phyloP scores from a whole-genome alignment of 1,140 invertebrate genomes.

The Mya arenaria region DNA sequence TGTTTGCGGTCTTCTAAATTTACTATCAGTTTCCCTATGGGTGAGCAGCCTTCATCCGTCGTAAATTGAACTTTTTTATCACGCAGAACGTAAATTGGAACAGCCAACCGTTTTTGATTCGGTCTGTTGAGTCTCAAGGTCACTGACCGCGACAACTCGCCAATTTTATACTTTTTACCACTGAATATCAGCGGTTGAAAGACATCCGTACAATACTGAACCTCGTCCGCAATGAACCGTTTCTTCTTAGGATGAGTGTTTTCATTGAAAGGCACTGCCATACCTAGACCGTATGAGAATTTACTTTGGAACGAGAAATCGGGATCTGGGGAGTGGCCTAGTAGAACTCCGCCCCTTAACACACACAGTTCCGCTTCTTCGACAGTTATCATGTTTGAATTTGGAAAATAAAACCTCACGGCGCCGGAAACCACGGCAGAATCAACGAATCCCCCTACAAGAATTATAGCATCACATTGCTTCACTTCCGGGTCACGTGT shows the following conservation, averaged over 20 bases:
- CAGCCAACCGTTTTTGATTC: conserved; percentile 13
- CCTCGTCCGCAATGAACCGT: conserved; percentile 20
- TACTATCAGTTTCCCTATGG: conserved; percentile 22
- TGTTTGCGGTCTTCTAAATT: neutral
- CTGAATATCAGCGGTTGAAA: conserved; percentile 6
- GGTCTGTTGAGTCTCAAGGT: conserved; percentile 21
- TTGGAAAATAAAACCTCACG: conserved; percentile 50
- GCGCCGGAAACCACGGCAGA: conserved; percentile 42
- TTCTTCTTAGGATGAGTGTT: conserved; percentile 38
- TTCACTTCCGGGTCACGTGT: conserved; percentile 44
- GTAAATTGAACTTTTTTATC: conserved; percentile 4
- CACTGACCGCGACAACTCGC: neutral
- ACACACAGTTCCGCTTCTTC: conserved; percentile 8
- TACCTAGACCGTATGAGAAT: conserved; percentile 39
- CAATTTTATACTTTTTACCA: conserved; percentile 9
- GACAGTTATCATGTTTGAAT: conserved; percentile 31
- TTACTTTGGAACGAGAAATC: neutral
- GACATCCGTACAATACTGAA: conserved; percentile 43
- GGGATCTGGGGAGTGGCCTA: conserved; percentile 31
- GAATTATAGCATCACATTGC: conserved; percentile 39
- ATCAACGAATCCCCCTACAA: conserved; percentile 44
- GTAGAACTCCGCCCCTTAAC: conserved; percentile 22
- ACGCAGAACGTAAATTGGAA: conserved; percentile 18
- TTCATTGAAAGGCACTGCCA: conserved; percentile 38
- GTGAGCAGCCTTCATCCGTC: conserved; percentile 13